Percentiles rank a stretch among this genome's conserved stretches.
Conservation (phyloP, 2,888 invertebrate species). For the Drosophila greeni region DNA sequence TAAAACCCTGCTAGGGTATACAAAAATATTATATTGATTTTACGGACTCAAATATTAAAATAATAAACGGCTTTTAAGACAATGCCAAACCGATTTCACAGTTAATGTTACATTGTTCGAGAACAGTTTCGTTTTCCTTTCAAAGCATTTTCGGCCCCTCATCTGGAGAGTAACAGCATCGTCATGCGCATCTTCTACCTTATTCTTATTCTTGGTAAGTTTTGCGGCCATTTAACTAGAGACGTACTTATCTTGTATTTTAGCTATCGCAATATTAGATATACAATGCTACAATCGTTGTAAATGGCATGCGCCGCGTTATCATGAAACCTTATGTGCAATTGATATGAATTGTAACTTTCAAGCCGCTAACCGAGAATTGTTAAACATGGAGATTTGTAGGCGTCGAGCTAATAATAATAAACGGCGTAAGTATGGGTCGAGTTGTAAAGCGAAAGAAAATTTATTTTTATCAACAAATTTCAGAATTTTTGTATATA, state of each 20-base stretch:
- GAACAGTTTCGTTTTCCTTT: not conserved
- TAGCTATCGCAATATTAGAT: not conserved
- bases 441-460: not conserved
- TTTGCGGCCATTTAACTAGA: not conserved
- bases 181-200: not conserved
- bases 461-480: not conserved
- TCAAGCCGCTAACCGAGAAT: not conserved
- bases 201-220: not conserved
- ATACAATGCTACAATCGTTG: no score
- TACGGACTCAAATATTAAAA: no score
- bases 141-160: not conserved
- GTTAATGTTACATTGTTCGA: not conserved
- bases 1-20: no score
- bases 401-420: not conserved
- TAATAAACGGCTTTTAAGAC: not conserved
- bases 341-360: not conserved
- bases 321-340: not conserved
- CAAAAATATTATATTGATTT: slow-evolving; percentile 1
- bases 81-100: not conserved
- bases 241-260: no score
- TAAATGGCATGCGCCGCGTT: no score
- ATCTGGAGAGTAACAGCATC: not conserved
- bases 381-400: not conserved
- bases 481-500: not conserved
- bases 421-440: not conserved